Evolutionary conservation across 2,797 vertebrate genomes (phyloP).

Genomic region (Ctenosaura bakeri): DNA sequence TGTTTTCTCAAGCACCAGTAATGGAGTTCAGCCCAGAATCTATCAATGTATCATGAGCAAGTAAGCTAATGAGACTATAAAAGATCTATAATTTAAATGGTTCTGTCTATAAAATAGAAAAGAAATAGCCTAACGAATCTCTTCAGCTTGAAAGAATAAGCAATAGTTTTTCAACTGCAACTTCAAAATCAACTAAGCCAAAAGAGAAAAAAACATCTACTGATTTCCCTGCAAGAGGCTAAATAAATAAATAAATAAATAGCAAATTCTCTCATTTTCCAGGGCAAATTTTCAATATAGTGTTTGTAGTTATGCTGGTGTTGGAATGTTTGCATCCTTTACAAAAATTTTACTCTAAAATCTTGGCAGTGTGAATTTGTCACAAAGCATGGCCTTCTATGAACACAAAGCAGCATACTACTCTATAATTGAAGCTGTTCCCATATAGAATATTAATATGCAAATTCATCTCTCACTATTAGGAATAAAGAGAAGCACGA

Average conservation of each 20-base stretch:
- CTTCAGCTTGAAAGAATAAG: constrained; percentile 20
- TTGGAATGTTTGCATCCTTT: not conserved
- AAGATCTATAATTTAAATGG: constrained; percentile 17
- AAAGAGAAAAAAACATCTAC: not conserved
- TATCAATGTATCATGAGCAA: not conserved
- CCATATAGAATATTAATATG: not conserved
- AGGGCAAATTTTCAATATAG: not conserved
- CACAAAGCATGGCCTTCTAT: not conserved
- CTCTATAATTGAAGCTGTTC: not conserved
- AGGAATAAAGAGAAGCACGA: not conserved
- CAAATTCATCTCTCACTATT: not conserved
- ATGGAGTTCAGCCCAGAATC: constrained; percentile 19
- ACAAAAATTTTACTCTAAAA: not conserved
- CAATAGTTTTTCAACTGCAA: not conserved
- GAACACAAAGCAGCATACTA: not conserved
- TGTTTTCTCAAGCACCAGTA: not conserved
- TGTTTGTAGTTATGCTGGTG: not conserved
- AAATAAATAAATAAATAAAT: not conserved
- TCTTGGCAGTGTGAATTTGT: not conserved
- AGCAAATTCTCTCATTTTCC: not conserved
- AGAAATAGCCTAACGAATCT: constrained; percentile 22
- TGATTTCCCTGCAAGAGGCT: not conserved
- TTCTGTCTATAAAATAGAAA: constrained; percentile 27
- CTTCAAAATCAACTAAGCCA: constrained; percentile 5
- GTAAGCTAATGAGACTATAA: not conserved